Base-by-base conservation (phyloP, 2,797 vertebrate species). In the Phataginus tetradactyla region DNA sequence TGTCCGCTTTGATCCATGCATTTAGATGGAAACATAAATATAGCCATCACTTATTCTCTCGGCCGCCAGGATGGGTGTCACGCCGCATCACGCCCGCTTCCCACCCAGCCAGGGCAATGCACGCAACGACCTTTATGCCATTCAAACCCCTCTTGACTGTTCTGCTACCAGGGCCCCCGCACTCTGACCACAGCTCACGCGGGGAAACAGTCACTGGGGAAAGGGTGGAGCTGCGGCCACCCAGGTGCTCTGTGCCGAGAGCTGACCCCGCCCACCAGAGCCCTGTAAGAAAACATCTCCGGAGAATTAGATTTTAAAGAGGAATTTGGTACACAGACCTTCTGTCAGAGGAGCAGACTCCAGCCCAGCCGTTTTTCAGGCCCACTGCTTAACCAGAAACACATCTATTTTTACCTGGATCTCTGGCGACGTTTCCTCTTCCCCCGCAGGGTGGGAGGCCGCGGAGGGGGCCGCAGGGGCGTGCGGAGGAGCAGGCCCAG, bases 1-100 rank as follows among this genome's bases (percentile, higher is more conserved):
- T 96, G 98, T 98, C 97, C 93, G 97, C 97, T 98, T 97, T 98
- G 98, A 98, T 98, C 98, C 98, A 85, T 66, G 94, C 96, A 57
- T 97, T 97, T 86, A 95, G 98, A 96, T 87, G 97, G 97, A 96
- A 97, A 96, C 96, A 96, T 93, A 98, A 98, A 97, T 97, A 97
- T 74, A 96, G 77, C 94, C 92, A 77, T 97, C 94, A 95, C 97
- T 97, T 95, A 90, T 29, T 93, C 97, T 97, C 96, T 53, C 88
- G 53, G 92, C 94, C 10, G 21, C 94, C 87, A 14, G 64, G 95
- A 84, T 83, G 90, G 97, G 91, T 90, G 90, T 94, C 90, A 9
- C 21, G 9, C 79, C 32, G 95, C 83, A 72, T 95, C 94, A 55
- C 21, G 7, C 66, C 4, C 21, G 71, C 75, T 94, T 96, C 91